Conservation (phyloP, 2,888 invertebrate genomes). For the Epirrhoe alternata region DNA sequence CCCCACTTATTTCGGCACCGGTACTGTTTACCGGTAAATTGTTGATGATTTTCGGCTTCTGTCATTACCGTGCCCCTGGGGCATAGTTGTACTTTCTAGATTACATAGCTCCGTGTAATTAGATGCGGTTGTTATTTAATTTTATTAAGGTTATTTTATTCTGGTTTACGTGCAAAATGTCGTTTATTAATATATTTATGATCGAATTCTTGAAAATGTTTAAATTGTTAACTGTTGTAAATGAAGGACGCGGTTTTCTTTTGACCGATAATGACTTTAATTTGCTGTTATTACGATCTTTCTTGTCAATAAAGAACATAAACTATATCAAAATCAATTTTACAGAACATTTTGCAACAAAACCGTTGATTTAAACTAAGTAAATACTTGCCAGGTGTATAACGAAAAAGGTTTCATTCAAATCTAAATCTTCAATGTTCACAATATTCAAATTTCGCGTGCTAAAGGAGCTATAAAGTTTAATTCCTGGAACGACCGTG, state of each 20-base stretch:
- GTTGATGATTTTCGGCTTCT: constrained; percentile 80
- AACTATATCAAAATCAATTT: constrained; percentile 32
- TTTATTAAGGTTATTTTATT: constrained; percentile 31
- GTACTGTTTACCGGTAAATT: constrained; percentile 73
- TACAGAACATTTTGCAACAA: constrained; percentile 34
- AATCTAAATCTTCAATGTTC: constrained; percentile 44
- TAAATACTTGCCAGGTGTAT: constrained; percentile 37
- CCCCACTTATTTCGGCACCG: constrained; percentile 73
- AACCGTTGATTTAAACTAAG: constrained; percentile 44
- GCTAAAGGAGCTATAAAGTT: constrained; percentile 67
- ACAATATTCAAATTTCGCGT: constrained; percentile 66
- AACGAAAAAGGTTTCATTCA: constrained; percentile 47
- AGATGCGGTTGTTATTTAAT: constrained; percentile 30
- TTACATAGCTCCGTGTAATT: constrained; percentile 56
- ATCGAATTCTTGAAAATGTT: neutral
- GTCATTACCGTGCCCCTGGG: constrained; percentile 69
- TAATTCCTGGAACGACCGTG: constrained; percentile 64
- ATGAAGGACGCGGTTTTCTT: no score
- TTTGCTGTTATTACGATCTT: neutral
- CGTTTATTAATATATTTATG: constrained; percentile 5
- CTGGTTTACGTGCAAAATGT: constrained; percentile 22
- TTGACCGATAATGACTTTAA: neutral
- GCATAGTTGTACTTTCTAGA: constrained; percentile 63
- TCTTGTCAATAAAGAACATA: neutral
- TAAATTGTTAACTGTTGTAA: no score